A percentile compares a stretch with the other conserved stretches of the same genome.
phyloP scores from a whole-genome alignment of 2,113 vertebrate species.

The Rafetus swinhoei region DNA sequence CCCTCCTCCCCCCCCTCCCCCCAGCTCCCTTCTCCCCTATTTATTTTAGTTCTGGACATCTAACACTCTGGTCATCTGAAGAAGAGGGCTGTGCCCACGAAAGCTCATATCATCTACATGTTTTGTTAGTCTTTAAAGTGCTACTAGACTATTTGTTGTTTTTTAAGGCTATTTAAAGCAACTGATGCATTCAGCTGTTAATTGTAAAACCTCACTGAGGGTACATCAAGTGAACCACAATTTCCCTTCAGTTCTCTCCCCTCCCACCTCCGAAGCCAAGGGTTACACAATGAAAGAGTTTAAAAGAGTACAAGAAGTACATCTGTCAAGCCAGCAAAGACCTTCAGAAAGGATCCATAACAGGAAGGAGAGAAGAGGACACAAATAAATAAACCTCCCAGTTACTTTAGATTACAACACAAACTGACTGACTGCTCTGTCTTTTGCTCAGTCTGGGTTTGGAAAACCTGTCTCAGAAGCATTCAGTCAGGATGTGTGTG shows the following conservation, averaged over 20 bases:
- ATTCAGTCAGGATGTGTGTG: too few relatives aligned
- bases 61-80: too few relatives aligned
- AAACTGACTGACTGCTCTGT: accelerated
- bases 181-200: conserved; percentile 63
- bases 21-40: too few relatives aligned
- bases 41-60: too few relatives aligned
- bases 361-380: background rate
- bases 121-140: too few relatives aligned
- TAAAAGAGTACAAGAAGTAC: conserved; percentile 40
- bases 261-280: conserved; percentile 1
- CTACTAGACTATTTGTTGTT: too few relatives aligned
- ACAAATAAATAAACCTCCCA: background rate
- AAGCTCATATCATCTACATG: too few relatives aligned
- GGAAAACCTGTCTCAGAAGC: background rate
- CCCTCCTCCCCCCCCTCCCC: too few relatives aligned
- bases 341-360: background rate
- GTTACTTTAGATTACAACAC: accelerated
- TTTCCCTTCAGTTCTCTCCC: conserved; percentile 49
- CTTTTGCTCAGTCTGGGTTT: background rate
- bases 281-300: conserved; percentile 36
- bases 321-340: conserved; percentile 15
- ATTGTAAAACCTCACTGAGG: conserved; percentile 61
- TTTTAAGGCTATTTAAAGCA: conserved; percentile 58
- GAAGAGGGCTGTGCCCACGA: too few relatives aligned
- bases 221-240: conserved; percentile 60